Conservation (phyloP, 1,140 invertebrate species). For the Dreissena rostriformis region DNA sequence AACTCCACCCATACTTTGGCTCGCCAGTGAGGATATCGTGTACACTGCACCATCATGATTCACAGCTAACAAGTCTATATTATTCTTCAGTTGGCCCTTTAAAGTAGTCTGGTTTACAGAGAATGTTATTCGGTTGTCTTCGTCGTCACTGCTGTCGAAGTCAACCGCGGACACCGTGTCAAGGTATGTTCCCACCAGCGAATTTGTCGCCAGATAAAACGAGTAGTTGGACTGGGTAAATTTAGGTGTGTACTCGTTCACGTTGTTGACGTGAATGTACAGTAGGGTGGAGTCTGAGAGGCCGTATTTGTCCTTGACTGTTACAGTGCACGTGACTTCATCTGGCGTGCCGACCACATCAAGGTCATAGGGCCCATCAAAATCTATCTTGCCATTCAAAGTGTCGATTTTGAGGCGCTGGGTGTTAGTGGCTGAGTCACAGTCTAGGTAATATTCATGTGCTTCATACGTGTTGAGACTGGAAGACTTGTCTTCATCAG, state of each 20-base stretch:
- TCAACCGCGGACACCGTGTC: conserved; percentile 8
- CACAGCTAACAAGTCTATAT: neutral
- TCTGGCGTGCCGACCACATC: conserved; percentile 10
- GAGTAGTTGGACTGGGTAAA: conserved; percentile 26
- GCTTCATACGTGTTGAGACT: conserved; percentile 1
- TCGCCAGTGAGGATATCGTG: neutral
- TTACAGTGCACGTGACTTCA: conserved; percentile 17
- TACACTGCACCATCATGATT: conserved; percentile 14
- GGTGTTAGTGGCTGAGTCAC: conserved; percentile 36
- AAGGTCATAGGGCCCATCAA: conserved; percentile 20
- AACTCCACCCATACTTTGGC: neutral
- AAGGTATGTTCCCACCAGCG: conserved; percentile 21
- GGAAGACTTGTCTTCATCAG: conserved; percentile 22
- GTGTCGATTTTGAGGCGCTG: conserved; percentile 12
- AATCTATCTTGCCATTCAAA: neutral
- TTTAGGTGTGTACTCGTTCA: conserved; percentile 18
- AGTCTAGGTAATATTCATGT: conserved; percentile 25
- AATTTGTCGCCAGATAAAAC: conserved; percentile 32
- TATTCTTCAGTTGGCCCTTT: neutral
- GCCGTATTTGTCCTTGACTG: conserved; percentile 18
- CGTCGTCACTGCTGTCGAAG: conserved; percentile 16
- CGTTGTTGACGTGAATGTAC: conserved; percentile 28
- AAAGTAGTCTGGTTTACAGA: neutral
- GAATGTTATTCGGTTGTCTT: conserved; percentile 32
- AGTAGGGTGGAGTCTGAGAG: conserved; percentile 9